phyloP scores from a whole-genome alignment of 2,113 vertebrate genomes.

The Thunnus maccoyii region DNA sequence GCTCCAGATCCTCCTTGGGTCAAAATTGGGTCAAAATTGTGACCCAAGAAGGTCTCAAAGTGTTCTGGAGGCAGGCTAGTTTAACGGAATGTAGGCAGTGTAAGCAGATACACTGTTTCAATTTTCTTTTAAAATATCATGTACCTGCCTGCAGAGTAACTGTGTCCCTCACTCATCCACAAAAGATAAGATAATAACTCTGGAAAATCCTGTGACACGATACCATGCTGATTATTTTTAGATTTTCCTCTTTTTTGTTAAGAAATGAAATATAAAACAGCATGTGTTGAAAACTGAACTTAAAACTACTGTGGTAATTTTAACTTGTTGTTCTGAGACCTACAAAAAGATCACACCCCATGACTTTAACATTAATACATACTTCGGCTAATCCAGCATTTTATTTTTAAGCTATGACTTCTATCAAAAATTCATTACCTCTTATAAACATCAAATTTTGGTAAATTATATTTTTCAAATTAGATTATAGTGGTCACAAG shows the following conservation, averaged over 20 bases:
- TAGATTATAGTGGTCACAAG: constrained; percentile 10
- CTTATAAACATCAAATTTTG: background rate
- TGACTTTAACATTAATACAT: background rate
- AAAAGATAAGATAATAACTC: background rate
- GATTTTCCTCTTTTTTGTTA: background rate
- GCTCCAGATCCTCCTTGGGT: background rate
- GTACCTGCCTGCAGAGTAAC: background rate
- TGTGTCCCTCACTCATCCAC: background rate
- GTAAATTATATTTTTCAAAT: constrained; percentile 19
- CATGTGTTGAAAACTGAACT: too few species aligned
- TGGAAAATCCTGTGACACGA: background rate
- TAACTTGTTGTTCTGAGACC: too few species aligned
- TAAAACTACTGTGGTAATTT: too few species aligned
- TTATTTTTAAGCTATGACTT: background rate
- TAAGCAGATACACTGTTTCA: background rate
- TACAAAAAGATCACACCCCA: too few species aligned
- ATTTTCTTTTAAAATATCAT: background rate
- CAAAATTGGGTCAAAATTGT: background rate
- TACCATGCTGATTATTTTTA: background rate
- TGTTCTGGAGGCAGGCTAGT: too few species aligned
- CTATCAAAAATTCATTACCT: too few species aligned
- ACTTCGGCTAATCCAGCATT: background rate
- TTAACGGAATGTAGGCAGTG: too few species aligned
- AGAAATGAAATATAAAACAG: background rate
- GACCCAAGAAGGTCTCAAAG: too few species aligned